A percentile compares a stretch with the other conserved stretches of the same genome.
Conservation (phyloP, 2,888 invertebrate genomes). For the Urechis unicinctus region DNA sequence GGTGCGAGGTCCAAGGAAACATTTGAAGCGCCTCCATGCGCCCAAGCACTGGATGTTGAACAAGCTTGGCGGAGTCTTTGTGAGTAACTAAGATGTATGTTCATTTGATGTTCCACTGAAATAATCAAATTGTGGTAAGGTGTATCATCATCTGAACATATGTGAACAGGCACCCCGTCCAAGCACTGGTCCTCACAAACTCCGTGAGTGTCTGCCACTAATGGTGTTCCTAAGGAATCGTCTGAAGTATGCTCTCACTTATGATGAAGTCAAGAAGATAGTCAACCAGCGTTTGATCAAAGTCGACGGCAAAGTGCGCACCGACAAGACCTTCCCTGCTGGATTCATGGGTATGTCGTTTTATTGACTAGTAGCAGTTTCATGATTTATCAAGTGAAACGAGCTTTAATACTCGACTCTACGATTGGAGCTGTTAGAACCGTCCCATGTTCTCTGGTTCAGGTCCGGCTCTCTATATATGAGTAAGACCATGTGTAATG, state of each 20-base stretch:
- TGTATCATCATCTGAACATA: background rate
- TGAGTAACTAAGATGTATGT: conserved; percentile 30
- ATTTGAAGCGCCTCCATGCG: conserved; percentile 97
- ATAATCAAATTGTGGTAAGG: background rate
- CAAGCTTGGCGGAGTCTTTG: conserved; percentile 92
- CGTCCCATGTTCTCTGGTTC: too few species aligned
- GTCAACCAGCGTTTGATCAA: conserved; percentile 96
- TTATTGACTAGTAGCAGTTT: background rate
- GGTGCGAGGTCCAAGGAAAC: conserved; percentile 67
- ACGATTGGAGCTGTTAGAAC: too few species aligned
- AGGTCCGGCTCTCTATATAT: too few species aligned
- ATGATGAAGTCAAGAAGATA: conserved; percentile 93
- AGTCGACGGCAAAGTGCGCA: conserved; percentile 96
- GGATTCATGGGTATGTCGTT: conserved; percentile 89
- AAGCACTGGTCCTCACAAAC: conserved; percentile 94
- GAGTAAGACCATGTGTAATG: too few species aligned
- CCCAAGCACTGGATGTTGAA: conserved; percentile 99
- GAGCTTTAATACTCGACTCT: too few species aligned
- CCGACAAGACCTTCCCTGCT: conserved; percentile 93
- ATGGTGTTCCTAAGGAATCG: conserved; percentile 95
- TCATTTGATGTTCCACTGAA: background rate
- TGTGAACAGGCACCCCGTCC: conserved; percentile 76
- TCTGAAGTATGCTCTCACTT: conserved; percentile 95
- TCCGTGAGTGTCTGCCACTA: conserved; percentile 92
- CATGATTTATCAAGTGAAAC: too few species aligned